A percentile compares a stretch with the other conserved stretches of the same genome.
phyloP scores from a whole-genome alignment of 1,140 invertebrate genomes.

The Neodiprion pinetum region DNA sequence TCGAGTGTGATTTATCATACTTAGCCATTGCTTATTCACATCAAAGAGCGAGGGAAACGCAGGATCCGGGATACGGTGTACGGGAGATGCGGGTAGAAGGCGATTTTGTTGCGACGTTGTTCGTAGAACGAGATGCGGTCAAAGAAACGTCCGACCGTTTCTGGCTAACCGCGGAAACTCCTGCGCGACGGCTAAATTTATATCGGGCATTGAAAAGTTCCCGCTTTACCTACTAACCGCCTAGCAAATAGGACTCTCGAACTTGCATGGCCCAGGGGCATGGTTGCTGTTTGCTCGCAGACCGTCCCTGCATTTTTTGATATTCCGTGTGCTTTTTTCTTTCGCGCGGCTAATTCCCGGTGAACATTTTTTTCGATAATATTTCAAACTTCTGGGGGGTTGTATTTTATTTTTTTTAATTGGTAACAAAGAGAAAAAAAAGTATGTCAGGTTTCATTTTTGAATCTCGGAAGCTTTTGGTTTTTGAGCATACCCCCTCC shows the following conservation, averaged over 20 bases:
- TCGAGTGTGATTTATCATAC: background rate
- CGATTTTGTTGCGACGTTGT: background rate
- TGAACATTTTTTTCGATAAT: no score
- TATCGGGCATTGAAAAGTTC: background rate
- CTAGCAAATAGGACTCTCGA: background rate
- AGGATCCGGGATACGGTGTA: background rate
- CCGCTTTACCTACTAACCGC: background rate
- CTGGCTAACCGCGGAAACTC: background rate
- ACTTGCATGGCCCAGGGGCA: background rate
- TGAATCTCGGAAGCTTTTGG: background rate
- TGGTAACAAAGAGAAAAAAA: background rate
- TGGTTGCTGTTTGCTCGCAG: no score
- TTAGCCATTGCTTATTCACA: background rate
- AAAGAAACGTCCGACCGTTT: background rate
- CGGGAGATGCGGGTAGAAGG: background rate
- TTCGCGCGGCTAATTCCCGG: no score
- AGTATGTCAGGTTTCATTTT: background rate
- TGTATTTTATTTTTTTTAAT: no score
- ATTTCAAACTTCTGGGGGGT: no score
- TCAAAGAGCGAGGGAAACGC: background rate
- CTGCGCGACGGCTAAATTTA: background rate
- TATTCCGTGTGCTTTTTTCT: no score
- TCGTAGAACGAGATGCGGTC: background rate
- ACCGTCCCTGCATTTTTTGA: no score
- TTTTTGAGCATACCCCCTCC: background rate